Base-by-base conservation (phyloP, 2,113 vertebrate genomes). In the Brachirus orientalis region DNA sequence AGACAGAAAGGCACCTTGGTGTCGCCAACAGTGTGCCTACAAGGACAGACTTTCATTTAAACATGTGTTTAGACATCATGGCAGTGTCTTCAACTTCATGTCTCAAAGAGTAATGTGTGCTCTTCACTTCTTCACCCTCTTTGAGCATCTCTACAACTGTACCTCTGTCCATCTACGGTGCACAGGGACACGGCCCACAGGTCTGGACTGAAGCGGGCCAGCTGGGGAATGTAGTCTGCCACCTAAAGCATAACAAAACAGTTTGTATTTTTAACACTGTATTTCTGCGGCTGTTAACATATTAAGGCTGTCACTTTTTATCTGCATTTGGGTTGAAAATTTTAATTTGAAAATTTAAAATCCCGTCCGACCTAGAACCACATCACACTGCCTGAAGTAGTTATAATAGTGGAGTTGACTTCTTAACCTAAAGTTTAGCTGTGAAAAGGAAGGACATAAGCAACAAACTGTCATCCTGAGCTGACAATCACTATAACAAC, bases 1-100 rank as follows among this genome's bases (percentile, higher is more conserved):
- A 99, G 95, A 68, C 98, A 99, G 92, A 99, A 99, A 0, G 98
- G 98, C 41, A 99, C 96, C 93, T 99, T 99, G 87, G 98, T 99
- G 91, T 99, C 98, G 0, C 98, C 98, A 33, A 94, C 91, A 0
- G 97, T 98, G 93, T 99, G 96, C 86, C 97, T 99, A 6, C 9
- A 57, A 16, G 72, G 46, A 62, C 17, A 62, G 14, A 13, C 8
- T 1, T 45, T 6, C 14, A 45, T 8, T n/a, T 45, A 43, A 3
- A 45, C 12, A 14, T 16, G 4, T 1, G 10, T 38, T 8, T 8
- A 38, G 37, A 38, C 37, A 10, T 11, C 8, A 2, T 38, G 37
- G 10, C 37, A 38, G 37, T 2, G 10, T 38, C 37, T 38, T 7
- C 37, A 10, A 7, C 37, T 38, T 38, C 37, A 7, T 8, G 10